Base-by-base conservation (phyloP, 2,888 invertebrate genomes). In the Drosophila nr. perissopoda region DNA sequence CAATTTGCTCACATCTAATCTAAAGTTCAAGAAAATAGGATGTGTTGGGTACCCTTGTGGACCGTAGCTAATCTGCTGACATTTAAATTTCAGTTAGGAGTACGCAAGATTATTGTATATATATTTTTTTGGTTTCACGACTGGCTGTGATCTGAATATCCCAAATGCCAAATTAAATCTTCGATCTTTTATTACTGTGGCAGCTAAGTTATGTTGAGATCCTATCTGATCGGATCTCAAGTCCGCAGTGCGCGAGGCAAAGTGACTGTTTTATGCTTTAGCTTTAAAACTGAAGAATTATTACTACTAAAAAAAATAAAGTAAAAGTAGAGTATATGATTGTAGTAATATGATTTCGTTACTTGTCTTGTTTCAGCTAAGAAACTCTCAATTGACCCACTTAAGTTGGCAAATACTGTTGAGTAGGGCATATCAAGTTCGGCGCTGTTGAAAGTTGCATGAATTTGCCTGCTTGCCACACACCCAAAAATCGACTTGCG, bases 401-500 rank as follows among this genome's bases (percentile, higher is more conserved):
- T 21, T 16, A 16, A 42, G 18, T 10, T 27, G 16, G 38, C 6
- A 25, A 21, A 13, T 25, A 29, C 18, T 21, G 48, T 11, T 16
- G 6, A 21, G 46, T 29, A 75, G 75, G 8, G 74, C 52, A 66
- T 66, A 18, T 34, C 8, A 31, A 54, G 31, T 70, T 57, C 66
- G 69, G 33, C 53, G 40, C 29, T 25, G 13, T 25, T 25, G n/a
- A 8, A 51, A 58, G 11, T 53, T 48, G n/a, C 5, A 46, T 53
- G 10, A 25, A 27, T 31, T 71, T 71, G 38, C 29, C 53, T 38
- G 27, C 21, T 27, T 49, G 49, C 49, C 49, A 16, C 54, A 42
- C 52, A 42, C 33, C 59, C 49, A 59, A 64, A 75, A 80, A 81
- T 77, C 67, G 82, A 84, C 82, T 84, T 84, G 83, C 80, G 80